Evolutionary conservation across 2,797 vertebrate genomes (phyloP).

Genomic region (Gambelia wislizenii): DNA sequence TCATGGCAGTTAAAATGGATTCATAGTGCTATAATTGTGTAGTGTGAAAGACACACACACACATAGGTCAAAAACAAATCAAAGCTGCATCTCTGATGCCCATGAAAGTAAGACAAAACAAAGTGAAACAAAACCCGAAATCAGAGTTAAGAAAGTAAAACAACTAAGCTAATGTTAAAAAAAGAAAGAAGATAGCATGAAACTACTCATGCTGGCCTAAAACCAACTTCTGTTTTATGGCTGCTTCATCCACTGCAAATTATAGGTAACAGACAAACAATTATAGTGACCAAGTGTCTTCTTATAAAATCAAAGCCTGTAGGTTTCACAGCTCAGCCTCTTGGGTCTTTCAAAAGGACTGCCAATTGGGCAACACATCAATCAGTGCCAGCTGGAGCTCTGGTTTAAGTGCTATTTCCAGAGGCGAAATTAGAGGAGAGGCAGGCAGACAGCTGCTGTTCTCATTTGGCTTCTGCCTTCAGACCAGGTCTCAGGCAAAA

Average conservation of each 20-base stretch:
- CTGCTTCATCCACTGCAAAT: constrained; percentile 20
- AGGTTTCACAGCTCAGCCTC: background rate
- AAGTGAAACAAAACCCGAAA: background rate
- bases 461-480: constrained; percentile 2
- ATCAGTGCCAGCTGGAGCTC: fast-evolving
- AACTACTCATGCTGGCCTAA: constrained; percentile 8
- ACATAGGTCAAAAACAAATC: too few species aligned
- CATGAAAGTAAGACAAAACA: background rate
- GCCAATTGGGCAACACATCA: background rate
- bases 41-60: too few species aligned
- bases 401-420: background rate
- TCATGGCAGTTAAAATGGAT: too few species aligned
- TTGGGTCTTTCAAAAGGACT: background rate
- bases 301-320: constrained; percentile 21
- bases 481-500: fast-evolving
- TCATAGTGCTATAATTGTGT: too few species aligned
- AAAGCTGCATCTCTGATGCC: too few species aligned
- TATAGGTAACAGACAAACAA: background rate
- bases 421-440: background rate
- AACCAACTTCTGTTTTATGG: background rate
- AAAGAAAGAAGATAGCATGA: background rate
- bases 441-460: constrained; percentile 2
- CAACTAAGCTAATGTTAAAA: background rate
- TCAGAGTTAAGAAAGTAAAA: background rate
- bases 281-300: background rate